Conservation (phyloP, 2,888 invertebrate species). For the Tetragnatha montana region DNA sequence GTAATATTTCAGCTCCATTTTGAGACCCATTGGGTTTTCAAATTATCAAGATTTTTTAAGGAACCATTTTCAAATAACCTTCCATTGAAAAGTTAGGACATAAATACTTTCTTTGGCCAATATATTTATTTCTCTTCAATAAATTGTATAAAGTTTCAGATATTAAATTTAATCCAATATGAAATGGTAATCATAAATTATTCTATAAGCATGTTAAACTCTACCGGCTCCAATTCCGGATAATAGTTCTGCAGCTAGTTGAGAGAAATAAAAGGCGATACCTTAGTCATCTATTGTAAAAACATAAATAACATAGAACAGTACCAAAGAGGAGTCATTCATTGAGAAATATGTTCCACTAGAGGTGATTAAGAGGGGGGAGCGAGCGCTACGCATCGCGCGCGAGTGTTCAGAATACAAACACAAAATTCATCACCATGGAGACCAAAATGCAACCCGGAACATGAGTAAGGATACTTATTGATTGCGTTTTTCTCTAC, state of each 20-base stretch:
- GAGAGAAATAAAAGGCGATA: background rate
- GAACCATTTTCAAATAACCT: background rate
- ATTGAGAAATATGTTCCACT: background rate
- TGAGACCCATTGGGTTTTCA: too few relatives aligned
- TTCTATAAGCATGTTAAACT: too few relatives aligned
- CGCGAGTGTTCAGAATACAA: conserved; percentile 11
- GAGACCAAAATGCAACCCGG: conserved; percentile 40
- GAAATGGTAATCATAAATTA: too few relatives aligned
- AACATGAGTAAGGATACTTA: conserved; percentile 12
- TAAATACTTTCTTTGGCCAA: too few relatives aligned
- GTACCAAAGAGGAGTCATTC: too few relatives aligned
- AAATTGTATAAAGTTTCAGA: too few relatives aligned
- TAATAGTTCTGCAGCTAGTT: background rate
- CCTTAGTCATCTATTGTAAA: too few relatives aligned
- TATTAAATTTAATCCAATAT: too few relatives aligned
- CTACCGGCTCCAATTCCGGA: background rate
- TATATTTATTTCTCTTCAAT: too few relatives aligned
- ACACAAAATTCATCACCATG: conserved; percentile 34
- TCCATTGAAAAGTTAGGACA: background rate
- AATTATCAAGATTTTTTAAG: conserved; percentile 51
- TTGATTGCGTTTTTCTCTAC: background rate
- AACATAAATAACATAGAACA: too few relatives aligned
- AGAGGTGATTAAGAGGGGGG: background rate
- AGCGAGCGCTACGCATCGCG: background rate
- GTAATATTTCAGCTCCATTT: too few relatives aligned